A percentile compares a stretch with the other conserved stretches of the same genome.
These are phyloP conservation scores for Agrochola macilenta DNA, from an alignment of 2,888 invertebrate species.

Conservation along the genomic window DNA sequence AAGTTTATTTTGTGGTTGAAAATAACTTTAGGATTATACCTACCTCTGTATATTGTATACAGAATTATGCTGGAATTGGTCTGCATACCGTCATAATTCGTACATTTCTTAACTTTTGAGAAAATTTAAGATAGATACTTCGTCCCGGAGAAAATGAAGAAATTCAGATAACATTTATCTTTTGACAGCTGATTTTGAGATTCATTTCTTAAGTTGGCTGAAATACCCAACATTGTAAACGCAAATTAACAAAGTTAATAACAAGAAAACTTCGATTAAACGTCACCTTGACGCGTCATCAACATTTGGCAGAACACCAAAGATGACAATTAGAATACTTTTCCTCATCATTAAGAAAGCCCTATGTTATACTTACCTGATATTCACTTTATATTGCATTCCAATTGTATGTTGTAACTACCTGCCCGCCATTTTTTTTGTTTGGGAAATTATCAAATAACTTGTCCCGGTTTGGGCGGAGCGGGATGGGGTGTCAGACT, in stretches of 20 bases:
- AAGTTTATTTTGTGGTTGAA: background rate
- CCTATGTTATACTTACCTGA: slow-evolving; percentile 13
- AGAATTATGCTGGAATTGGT: background rate
- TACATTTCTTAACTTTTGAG: no score
- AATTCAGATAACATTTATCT: background rate
- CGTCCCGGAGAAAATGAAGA: background rate
- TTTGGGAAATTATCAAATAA: no score
- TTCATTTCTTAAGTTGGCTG: background rate
- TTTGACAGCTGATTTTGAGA: background rate
- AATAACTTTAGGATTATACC: background rate
- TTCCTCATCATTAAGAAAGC: slow-evolving; percentile 45
- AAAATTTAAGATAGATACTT: no score
- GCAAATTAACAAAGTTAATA: background rate
- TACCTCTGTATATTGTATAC: background rate
- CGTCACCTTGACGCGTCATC: slow-evolving; percentile 48
- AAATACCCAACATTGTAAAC: background rate
- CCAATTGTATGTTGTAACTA: background rate
- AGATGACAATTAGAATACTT: slow-evolving; percentile 54
- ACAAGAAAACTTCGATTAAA: slow-evolving; percentile 23
- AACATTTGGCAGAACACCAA: slow-evolving; percentile 59
- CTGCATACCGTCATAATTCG: background rate
- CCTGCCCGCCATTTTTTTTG: no score
- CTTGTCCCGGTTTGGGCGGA: no score
- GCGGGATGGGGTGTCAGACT: no score
- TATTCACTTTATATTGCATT: background rate